Conservation (phyloP, 2,888 invertebrate species). For the Coronaproctus castanopsis region DNA sequence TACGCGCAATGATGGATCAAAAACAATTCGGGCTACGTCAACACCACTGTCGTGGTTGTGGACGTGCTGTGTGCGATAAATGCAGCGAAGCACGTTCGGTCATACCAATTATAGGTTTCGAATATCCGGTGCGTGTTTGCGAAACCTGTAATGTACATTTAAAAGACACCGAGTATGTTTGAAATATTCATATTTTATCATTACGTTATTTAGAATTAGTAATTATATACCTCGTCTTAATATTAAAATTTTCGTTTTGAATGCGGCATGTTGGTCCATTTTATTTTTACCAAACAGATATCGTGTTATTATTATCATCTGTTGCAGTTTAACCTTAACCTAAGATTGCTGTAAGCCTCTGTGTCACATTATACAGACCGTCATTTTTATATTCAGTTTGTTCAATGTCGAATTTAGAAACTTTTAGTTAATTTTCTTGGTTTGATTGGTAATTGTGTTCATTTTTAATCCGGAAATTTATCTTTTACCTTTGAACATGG, state of each 20-base stretch:
- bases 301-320: too few relatives aligned
- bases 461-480: too few relatives aligned
- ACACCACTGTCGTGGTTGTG: constrained; percentile 83
- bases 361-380: too few relatives aligned
- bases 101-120: constrained; percentile 92
- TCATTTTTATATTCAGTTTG: too few relatives aligned
- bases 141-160: constrained; percentile 68
- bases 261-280: background rate
- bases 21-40: constrained; percentile 76
- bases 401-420: too few relatives aligned
- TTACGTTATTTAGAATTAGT: background rate
- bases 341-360: too few relatives aligned
- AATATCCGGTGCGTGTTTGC: constrained; percentile 91
- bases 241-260: background rate
- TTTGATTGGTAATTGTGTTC: too few relatives aligned
- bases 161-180: constrained; percentile 64
- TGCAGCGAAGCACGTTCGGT: constrained; percentile 76
- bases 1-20: constrained; percentile 95
- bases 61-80: constrained; percentile 80
- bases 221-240: background rate
- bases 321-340: too few relatives aligned
- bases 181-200: background rate
- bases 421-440: too few relatives aligned
- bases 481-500: too few relatives aligned
- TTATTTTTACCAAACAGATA: too few relatives aligned